A percentile compares a stretch with the other conserved stretches of the same genome.
Evolutionary conservation across 2,888 invertebrate genomes (phyloP).

Genomic region (Laspeyria flexula): DNA sequence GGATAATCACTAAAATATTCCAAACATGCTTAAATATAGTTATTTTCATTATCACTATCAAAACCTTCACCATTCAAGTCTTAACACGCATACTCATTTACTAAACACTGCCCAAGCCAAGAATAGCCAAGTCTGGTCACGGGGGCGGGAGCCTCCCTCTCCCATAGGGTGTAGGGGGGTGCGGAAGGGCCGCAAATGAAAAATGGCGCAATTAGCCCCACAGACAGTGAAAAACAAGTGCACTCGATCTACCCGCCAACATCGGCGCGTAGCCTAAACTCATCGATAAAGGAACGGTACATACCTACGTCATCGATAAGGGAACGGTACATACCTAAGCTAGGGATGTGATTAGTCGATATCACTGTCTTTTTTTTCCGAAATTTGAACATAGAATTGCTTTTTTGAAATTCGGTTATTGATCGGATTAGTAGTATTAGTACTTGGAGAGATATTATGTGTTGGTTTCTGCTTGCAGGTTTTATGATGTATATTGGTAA

Average conservation of each 20-base stretch:
- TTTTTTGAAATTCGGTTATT: background rate
- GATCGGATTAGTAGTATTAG: background rate
- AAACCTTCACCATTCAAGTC: constrained; percentile 12
- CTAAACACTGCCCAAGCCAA: constrained; percentile 57
- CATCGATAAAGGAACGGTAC: constrained; percentile 59
- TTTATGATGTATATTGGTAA: too few relatives aligned
- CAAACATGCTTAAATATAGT: background rate
- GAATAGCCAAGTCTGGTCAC: constrained; percentile 55
- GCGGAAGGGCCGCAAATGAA: constrained; percentile 74
- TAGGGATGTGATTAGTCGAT: constrained; percentile 44
- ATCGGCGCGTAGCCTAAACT: constrained; percentile 52
- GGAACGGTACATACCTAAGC: constrained; percentile 40
- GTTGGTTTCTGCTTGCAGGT: too few relatives aligned
- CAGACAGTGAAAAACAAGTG: constrained; percentile 86
- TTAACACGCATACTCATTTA: constrained; percentile 58
- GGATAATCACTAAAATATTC: too few relatives aligned
- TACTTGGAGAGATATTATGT: too few relatives aligned
- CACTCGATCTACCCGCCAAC: constrained; percentile 76
- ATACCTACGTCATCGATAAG: constrained; percentile 63
- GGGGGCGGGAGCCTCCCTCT: constrained; percentile 41
- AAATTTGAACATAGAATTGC: constrained; percentile 2
- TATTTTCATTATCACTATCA: constrained; percentile 9
- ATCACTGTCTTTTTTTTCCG: constrained; percentile 16
- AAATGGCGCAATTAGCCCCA: constrained; percentile 84
- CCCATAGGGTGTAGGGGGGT: constrained; percentile 38